Base-by-base conservation (phyloP, 2,797 vertebrate species). In the Meriones psammophilus region DNA sequence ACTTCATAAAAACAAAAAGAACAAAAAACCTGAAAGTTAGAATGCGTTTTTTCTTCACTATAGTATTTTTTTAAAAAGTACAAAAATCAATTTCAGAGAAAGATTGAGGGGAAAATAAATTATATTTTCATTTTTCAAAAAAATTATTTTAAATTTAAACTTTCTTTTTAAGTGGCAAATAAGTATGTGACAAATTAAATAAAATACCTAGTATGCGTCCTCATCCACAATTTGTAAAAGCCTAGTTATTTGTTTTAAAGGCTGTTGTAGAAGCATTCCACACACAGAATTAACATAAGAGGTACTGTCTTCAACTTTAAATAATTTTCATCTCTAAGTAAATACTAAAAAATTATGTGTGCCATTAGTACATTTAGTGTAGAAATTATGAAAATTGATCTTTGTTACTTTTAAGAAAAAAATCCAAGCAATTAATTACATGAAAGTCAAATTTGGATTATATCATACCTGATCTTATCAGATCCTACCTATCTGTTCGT, bases 381-480 rank as follows among this genome's bases (percentile, higher is more conserved):
- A 33, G 20, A 89, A 36, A 83, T 15, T 9, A 84, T 84, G 17
- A 87, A 95, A 84, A 69, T 91, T 24, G 76, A 92, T 95, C 66
- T 77, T 84, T n/a, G 54, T 74, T 17, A 76, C 2, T 50, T 78
- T 50, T 58, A 84, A 60, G n/a, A 77, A 89, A 83, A 56, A 64
- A 92, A 46, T 60, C 30, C 46, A 92, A 93, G 18, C 6, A 22
- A 17, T 85, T 56, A 95, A 88, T 92, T 86, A 3, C 50, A 68
- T 69, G 10, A 60, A 79, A 89, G 7, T 93, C 24, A 90, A 87
- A 83, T 78, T 13, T 8, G 2, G 22, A 50, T 85, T 22, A 77
- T 7, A 73, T 62, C 60, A 12, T 71, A 62, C 20, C 89, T 33
- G 68, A 79, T 73, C 68, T 81, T 54, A 39, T 28, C 71, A 93